Evolutionary conservation across 2,113 vertebrate genomes (phyloP), one percentile per base, ranked within the genome.

Genomic region (Gila orcuttii): DNA sequence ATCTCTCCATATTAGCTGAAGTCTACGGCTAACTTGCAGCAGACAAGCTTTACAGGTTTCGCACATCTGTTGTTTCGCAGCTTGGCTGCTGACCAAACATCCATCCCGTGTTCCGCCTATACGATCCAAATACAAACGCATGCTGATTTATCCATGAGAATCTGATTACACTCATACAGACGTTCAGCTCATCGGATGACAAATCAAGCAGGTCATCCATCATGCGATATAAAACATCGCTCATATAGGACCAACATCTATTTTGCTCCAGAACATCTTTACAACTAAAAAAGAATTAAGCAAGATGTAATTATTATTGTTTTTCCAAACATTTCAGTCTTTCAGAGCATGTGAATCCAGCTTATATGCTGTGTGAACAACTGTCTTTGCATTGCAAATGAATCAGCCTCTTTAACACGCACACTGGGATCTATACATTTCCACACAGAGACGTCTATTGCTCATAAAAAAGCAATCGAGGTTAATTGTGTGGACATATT

Each of bases 21-120:
- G 82, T 83, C 88, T 80, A 87, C 81, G 86, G 85, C 78, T 86
- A 90, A 91, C 89, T 88, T 90, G 85, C 87, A 79, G 85, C 75
- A 45, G 92, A 85, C 73, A 76, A 85, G 88, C 85, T 77, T 45
- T 76, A 78, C 91, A 91, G 91, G 88, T 92, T 91, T 85, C 82
- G 90, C 91, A 91, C 92, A 94, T 93, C 91, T 93, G 93, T 88
- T 86, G 82, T 88, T 84, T 84, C 88, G n/a, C 82, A 87, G 71
- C 87, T 89, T 93, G 93, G 92, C 92, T 50, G 64, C 79, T 25
- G 86, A 90, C 91, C 92, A 93, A 90, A 92, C 81, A 86, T 45
- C 82, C 31, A 85, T 84, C 88, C 85, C 85, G 84, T 88, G 85
- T 90, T 90, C 87, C 79, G 42, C 87, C 74, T 5, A 42, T 82